Evolutionary conservation across 2,888 invertebrate species (phyloP).

Genomic region (Nemotelus nigrinus): DNA sequence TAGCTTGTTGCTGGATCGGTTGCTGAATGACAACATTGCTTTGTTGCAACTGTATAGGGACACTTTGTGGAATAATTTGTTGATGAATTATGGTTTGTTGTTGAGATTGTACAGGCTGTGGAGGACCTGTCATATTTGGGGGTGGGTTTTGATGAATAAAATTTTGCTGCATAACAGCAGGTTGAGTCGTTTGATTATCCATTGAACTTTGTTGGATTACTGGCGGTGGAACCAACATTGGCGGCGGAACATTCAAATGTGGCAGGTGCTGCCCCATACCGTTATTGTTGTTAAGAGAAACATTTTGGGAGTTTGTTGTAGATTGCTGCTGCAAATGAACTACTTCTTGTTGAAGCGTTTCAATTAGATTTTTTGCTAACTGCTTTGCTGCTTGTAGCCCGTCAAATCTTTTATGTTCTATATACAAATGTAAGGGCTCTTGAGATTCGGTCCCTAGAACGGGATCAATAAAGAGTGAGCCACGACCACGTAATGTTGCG

Average conservation of each 20-base stretch:
- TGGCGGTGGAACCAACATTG: slow-evolving; percentile 54
- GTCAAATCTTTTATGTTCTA: slow-evolving; percentile 78
- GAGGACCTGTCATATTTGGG: slow-evolving; percentile 42
- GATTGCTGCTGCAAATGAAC: slow-evolving; percentile 55
- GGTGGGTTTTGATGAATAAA: slow-evolving; percentile 50
- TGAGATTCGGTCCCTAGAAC: slow-evolving; percentile 70
- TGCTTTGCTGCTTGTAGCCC: slow-evolving; percentile 71
- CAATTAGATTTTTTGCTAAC: slow-evolving; percentile 79
- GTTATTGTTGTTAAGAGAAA: slow-evolving; percentile 28
- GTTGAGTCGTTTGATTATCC: slow-evolving; percentile 44
- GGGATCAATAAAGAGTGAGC: slow-evolving; percentile 71
- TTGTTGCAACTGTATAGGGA: slow-evolving; percentile 55
- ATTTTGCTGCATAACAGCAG: slow-evolving; percentile 49
- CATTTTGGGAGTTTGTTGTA: slow-evolving; percentile 47
- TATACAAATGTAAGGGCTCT: slow-evolving; percentile 79
- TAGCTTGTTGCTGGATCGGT: slow-evolving; percentile 45
- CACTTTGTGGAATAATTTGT: slow-evolving; percentile 53
- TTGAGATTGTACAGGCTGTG: slow-evolving; percentile 48
- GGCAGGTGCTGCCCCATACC: slow-evolving; percentile 49
- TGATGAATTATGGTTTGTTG: slow-evolving; percentile 54
- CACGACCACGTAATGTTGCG: slow-evolving; percentile 76
- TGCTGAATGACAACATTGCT: slow-evolving; percentile 55
- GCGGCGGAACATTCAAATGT: slow-evolving; percentile 54
- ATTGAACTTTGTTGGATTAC: slow-evolving; percentile 48
- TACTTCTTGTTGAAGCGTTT: slow-evolving; percentile 75